These are phyloP conservation scores for Invenusta paracnida DNA, from an alignment of 2,888 invertebrate species.

Conservation along the genomic window DNA sequence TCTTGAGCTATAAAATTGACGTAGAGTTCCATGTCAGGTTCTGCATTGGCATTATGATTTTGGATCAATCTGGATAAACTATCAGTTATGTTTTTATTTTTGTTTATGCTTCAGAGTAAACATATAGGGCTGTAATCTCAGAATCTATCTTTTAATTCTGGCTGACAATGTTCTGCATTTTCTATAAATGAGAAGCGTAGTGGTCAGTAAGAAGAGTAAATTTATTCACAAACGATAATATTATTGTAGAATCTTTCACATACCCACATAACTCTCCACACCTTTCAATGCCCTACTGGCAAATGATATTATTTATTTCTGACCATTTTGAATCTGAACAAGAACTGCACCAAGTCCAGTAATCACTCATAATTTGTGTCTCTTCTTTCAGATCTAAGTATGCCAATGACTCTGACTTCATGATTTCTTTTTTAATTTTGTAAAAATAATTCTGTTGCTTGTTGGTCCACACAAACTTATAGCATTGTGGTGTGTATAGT, in stretches of 20 bases:
- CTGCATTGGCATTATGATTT: neutral
- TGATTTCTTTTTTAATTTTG: neutral
- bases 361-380: slow-evolving; percentile 34
- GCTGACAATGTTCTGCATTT: neutral
- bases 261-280: slow-evolving; percentile 39
- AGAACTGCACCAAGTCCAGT: slow-evolving; percentile 31
- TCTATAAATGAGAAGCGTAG: slow-evolving; percentile 32
- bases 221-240: slow-evolving; percentile 36
- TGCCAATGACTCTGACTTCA: slow-evolving; percentile 31
- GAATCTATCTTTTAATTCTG: slow-evolving; percentile 8
- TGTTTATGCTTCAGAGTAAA: neutral
- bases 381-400: slow-evolving; percentile 30
- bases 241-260: slow-evolving; percentile 43
- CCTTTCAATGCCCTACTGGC: slow-evolving; percentile 28
- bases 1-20: neutral
- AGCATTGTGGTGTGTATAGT: too few relatives aligned
- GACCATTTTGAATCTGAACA: slow-evolving; percentile 31
- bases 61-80: slow-evolving; percentile 15
- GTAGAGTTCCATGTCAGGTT: slow-evolving; percentile 9
- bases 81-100: neutral
- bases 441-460: too few relatives aligned
- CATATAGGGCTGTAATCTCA: slow-evolving; percentile 19
- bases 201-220: slow-evolving; percentile 43
- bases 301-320: slow-evolving; percentile 25
- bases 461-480: too few relatives aligned